Evolutionary conservation across 2,888 invertebrate species (phyloP).

Genomic region (Taphrorychus bicolor): DNA sequence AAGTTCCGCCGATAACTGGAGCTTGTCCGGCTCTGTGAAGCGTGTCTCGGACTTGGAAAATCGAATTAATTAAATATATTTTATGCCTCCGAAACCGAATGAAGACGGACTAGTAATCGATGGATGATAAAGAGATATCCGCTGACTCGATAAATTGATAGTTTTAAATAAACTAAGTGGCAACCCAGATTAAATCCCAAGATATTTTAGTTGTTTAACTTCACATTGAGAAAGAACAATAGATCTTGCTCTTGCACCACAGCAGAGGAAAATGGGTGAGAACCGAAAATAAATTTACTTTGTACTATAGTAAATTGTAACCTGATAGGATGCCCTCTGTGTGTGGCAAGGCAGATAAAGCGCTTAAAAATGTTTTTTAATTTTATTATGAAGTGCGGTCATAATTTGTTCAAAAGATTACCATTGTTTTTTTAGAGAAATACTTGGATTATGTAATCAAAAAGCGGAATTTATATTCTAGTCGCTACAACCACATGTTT

Average conservation of each 20-base stretch:
- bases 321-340: constrained; percentile 48
- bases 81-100: constrained; percentile 12
- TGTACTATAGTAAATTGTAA: constrained; percentile 32
- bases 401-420: constrained; percentile 49
- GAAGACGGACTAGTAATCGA: constrained; percentile 22
- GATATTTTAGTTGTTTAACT: neutral
- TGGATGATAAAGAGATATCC: constrained; percentile 18
- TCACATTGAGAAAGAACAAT: too few species aligned
- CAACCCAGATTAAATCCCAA: neutral
- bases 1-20: constrained; percentile 29
- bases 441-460: neutral
- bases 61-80: constrained; percentile 31
- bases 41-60: constrained; percentile 21
- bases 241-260: too few species aligned
- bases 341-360: constrained; percentile 47
- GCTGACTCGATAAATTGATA: constrained; percentile 20
- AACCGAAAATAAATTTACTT: neutral
- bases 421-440: constrained; percentile 44
- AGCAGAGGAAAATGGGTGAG: too few species aligned
- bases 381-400: constrained; percentile 46
- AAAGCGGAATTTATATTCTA: neutral
- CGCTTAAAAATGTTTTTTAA: constrained; percentile 45
- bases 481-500: too few species aligned
- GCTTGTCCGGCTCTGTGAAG: constrained; percentile 22
- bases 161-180: constrained; percentile 8